Conservation (phyloP, 1,140 invertebrate species). For the Drosophila virilis region DNA sequence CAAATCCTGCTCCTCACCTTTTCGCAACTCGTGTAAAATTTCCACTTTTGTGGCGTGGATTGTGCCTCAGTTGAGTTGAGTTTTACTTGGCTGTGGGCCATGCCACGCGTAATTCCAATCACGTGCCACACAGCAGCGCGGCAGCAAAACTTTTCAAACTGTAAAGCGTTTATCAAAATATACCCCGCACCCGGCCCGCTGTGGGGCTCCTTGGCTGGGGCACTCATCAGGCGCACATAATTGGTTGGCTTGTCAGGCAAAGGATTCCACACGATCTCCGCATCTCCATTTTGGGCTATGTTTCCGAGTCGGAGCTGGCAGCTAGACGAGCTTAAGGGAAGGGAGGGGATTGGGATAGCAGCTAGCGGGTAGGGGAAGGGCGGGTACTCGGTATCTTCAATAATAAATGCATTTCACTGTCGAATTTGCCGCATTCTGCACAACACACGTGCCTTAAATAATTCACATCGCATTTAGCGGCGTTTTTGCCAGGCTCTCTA, state of each 20-base stretch:
- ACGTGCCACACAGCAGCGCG: constrained; percentile 65
- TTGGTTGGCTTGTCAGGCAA: constrained; percentile 57
- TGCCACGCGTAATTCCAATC: constrained; percentile 75
- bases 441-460: constrained; percentile 81
- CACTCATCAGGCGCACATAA: constrained; percentile 51
- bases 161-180: constrained; percentile 80
- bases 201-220: background rate
- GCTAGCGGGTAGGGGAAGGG: background rate
- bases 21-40: constrained; percentile 57
- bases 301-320: constrained; percentile 12
- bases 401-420: constrained; percentile 82
- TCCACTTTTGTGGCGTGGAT: constrained; percentile 19
- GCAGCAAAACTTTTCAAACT: constrained; percentile 75
- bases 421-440: constrained; percentile 80
- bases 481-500: constrained; percentile 68
- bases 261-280: constrained; percentile 37
- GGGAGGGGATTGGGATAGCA: too few species aligned
- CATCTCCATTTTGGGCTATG: too few species aligned
- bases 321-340: background rate
- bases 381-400: constrained; percentile 59
- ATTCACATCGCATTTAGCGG: constrained; percentile 79
- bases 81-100: constrained; percentile 45
- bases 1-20: background rate
- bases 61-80: constrained; percentile 15
- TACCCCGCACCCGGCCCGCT: background rate